Percentiles rank a stretch among this genome's conserved stretches.
phyloP scores from a whole-genome alignment of 2,113 vertebrate genomes.

The Prunella fulvescens region DNA sequence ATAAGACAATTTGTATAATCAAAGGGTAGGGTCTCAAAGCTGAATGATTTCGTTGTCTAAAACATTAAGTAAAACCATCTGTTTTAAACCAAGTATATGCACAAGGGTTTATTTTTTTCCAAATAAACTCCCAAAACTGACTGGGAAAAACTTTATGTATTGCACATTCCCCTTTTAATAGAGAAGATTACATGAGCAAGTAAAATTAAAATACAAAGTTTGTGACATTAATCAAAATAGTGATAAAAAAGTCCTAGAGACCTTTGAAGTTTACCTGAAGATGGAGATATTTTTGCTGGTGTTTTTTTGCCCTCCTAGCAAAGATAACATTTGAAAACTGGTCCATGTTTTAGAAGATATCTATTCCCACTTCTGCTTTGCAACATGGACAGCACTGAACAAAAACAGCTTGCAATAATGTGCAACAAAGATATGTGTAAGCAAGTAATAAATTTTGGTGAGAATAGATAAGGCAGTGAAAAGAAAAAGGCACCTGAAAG shows the following conservation, averaged over 20 bases:
- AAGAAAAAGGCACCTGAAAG: neutral
- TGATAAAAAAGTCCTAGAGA: neutral
- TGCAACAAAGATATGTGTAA: neutral
- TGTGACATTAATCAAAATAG: neutral
- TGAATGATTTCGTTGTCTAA: neutral
- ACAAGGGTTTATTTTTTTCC: neutral
- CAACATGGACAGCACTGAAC: neutral
- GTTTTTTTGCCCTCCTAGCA: neutral
- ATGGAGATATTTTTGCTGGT: neutral
- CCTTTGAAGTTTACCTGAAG: neutral
- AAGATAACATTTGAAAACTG: neutral
- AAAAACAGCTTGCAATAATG: neutral
- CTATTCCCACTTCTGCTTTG: neutral
- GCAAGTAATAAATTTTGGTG: neutral
- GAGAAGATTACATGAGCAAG: neutral
- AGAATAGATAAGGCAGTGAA: neutral
- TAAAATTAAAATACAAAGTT: neutral
- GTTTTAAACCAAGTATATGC: neutral
- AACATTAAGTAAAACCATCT: neutral
- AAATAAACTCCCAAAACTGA: neutral
- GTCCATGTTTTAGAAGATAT: neutral
- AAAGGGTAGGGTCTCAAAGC: neutral
- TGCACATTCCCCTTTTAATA: neutral
- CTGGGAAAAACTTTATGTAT: neutral
- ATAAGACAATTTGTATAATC: neutral